Evolutionary conservation across 2,888 invertebrate genomes (phyloP), one percentile per base, ranked within the genome.

Genomic region (Acrocera orbiculus): DNA sequence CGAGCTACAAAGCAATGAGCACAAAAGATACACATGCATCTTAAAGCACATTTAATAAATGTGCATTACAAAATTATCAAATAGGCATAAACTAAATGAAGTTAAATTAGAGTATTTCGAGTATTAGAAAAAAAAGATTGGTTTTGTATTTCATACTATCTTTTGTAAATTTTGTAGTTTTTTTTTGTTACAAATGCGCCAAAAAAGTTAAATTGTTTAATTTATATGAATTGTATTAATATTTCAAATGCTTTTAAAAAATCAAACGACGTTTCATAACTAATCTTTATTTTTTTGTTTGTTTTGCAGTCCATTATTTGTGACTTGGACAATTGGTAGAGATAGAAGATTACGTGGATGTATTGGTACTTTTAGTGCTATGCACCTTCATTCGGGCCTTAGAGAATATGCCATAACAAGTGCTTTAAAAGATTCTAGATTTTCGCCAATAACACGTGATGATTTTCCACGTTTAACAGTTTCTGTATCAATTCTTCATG

Each of bases 261-360:
- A 19, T 6, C 7, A 19, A 4, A 6, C 7, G 7, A 19, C 4
- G 35, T 34, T 11, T 30, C 25, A 16, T 17, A 36, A n/a, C 19
- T 16, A 25, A 29, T 34, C 9, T 19, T 35, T 20, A 28, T 27
- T 10, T 27, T 33, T 34, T 30, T 20, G 19, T 30, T 10, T 40
- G 43, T 44, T 49, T 69, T 69, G 41, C 65, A 90, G 90, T 63
- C 98, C 98, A 35, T 69, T 98, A 54, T 98, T 98, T 68, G 98
- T 98, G 45, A 98, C 98, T 41, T 98, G 98, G 98, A 87, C 90
- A 64, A 89, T 90, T 55, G 98, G 96, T 33, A 80, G 85, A 56
- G 93, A 93, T 55, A 80, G 86, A 53, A 76, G 90, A 44, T 70
- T 98, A 41, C 75, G 98, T 44, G 98, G 98, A 32, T 98, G 98